Conservation (phyloP, 2,888 invertebrate species). For the Magallana nippona region DNA sequence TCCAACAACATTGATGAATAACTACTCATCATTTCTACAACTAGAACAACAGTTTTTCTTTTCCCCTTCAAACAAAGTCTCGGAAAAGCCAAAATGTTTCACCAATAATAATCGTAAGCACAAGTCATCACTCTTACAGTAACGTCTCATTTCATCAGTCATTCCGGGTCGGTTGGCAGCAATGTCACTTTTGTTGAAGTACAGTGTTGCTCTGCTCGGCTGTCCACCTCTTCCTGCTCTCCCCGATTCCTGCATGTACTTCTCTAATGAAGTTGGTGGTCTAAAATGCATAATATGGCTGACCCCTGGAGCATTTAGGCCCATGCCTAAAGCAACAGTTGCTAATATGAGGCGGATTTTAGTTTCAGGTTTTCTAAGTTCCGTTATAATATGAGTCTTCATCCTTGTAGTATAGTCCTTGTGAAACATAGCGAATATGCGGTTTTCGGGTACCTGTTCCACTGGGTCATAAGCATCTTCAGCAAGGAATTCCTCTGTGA, state of each 20-base stretch:
- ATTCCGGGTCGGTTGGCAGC: conserved; percentile 51
- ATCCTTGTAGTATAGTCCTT: conserved; percentile 52
- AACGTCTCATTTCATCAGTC: conserved; percentile 32
- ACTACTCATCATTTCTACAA: too few species aligned
- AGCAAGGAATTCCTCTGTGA: conserved; percentile 43
- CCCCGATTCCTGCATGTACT: conserved; percentile 56
- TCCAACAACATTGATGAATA: too few species aligned
- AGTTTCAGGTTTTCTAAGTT: conserved; percentile 48
- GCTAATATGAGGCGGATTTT: conserved; percentile 48
- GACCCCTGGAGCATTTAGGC: too few species aligned
- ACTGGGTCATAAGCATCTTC: conserved; percentile 44
- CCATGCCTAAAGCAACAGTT: too few species aligned
- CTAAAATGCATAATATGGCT: conserved; percentile 54
- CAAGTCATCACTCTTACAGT: conserved; percentile 4
- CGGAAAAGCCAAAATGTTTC: too few species aligned
- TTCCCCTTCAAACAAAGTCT: too few species aligned
- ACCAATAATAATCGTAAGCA: background rate
- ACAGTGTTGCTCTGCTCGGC: conserved; percentile 44
- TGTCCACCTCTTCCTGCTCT: conserved; percentile 53
- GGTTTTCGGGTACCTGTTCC: conserved; percentile 49
- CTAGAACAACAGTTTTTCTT: too few species aligned
- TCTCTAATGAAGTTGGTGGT: conserved; percentile 53
- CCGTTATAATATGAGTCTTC: conserved; percentile 50
- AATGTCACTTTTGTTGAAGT: conserved; percentile 55
- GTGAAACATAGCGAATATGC: conserved; percentile 53